Conservation (phyloP, 2,113 vertebrate genomes). For the Peromyscus polionotus region DNA sequence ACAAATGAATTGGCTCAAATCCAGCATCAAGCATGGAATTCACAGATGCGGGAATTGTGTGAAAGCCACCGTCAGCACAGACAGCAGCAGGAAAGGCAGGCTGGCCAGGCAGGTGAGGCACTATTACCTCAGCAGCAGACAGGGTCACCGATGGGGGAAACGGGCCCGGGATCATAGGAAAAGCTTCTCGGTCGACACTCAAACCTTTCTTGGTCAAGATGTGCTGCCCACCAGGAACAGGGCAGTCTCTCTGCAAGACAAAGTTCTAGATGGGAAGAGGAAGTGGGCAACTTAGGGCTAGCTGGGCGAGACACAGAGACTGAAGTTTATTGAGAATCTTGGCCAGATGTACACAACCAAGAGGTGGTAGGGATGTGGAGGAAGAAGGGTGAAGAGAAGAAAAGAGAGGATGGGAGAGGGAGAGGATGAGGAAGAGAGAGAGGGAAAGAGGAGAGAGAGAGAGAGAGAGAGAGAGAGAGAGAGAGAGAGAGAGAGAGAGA, state of each 20-base stretch:
- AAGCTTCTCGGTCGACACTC: background rate
- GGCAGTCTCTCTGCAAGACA: background rate
- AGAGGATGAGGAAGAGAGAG: background rate
- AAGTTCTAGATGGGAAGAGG: background rate
- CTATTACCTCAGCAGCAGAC: background rate
- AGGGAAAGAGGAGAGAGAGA: too few relatives aligned
- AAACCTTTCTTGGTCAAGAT: background rate
- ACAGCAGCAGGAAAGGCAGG: conserved; percentile 2
- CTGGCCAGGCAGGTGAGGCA: background rate
- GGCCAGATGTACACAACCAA: background rate
- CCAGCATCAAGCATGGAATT: background rate
- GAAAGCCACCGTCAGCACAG: background rate
- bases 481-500: background rate
- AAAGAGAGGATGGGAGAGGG: background rate
- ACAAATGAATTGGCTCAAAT: background rate
- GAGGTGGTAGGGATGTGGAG: background rate
- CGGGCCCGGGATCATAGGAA: too few relatives aligned
- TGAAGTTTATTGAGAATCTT: background rate
- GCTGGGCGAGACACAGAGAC: too few relatives aligned
- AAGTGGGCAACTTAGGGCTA: background rate
- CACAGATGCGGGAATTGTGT: background rate
- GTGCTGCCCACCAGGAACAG: background rate
- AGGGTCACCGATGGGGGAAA: background rate
- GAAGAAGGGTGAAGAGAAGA: background rate
- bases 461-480: background rate